phyloP scores from a whole-genome alignment of 2,888 invertebrate species.

The Drosophila falleni region DNA sequence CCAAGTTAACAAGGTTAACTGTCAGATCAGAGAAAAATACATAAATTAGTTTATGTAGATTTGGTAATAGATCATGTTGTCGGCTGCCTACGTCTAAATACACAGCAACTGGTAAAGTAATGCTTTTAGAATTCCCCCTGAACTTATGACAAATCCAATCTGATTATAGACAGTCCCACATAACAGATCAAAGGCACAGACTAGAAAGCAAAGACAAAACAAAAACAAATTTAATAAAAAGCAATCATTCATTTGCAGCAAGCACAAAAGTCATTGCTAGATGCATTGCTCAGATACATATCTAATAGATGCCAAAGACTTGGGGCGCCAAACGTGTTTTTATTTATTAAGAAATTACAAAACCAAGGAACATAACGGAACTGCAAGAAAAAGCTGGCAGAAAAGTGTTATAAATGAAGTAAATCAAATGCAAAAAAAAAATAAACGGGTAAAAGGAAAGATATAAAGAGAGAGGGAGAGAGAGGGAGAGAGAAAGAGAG shows the following conservation, averaged over 20 bases:
- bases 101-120: slow-evolving; percentile 21
- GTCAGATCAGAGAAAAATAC: slow-evolving; percentile 8
- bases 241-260: slow-evolving; percentile 68
- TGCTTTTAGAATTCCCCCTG: slow-evolving; percentile 28
- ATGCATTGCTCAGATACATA: slow-evolving; percentile 61
- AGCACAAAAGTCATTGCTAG: slow-evolving; percentile 52
- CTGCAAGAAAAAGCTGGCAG: slow-evolving; percentile 48
- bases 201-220: slow-evolving; percentile 36
- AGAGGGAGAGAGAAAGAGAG: slow-evolving; percentile 3
- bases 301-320: slow-evolving; percentile 53
- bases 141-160: slow-evolving; percentile 22
- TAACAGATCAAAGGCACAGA: slow-evolving; percentile 32
- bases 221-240: slow-evolving; percentile 38
- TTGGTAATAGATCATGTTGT: slow-evolving; percentile 31
- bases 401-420: slow-evolving; percentile 67
- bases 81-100: slow-evolving; percentile 8
- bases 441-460: not conserved
- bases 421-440: slow-evolving; percentile 52
- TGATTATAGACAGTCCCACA: slow-evolving; percentile 31
- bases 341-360: slow-evolving; percentile 64
- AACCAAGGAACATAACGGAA: slow-evolving; percentile 51
- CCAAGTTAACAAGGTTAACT: slow-evolving; percentile 16
- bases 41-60: slow-evolving; percentile 15
- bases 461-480: not conserved
- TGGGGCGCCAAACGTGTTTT: slow-evolving; percentile 55